phyloP scores from a whole-genome alignment of 2,797 vertebrate genomes.

The Anas flavirostris region DNA sequence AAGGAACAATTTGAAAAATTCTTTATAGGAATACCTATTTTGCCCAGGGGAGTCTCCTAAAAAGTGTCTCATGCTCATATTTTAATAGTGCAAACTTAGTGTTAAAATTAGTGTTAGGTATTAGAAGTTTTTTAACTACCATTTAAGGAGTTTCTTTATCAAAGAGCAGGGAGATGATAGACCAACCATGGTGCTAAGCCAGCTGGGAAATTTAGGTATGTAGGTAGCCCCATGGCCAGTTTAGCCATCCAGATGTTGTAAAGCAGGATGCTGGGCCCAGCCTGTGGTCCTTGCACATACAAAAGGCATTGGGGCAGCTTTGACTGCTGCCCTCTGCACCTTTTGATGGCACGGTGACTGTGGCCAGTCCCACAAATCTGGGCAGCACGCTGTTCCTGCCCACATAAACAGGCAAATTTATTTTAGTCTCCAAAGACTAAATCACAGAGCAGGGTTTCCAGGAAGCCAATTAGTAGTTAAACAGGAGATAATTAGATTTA shows the following conservation, averaged over 20 bases:
- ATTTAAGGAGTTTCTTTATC: neutral
- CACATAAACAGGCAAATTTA: neutral
- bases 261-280: neutral
- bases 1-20: neutral
- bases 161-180: neutral
- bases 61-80: neutral
- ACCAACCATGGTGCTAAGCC: neutral
- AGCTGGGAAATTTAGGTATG: neutral
- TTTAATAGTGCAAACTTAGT: neutral
- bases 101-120: neutral
- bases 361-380: neutral
- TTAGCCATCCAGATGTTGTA: accelerated
- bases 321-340: accelerated
- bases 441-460: neutral
- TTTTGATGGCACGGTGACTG: too few species aligned
- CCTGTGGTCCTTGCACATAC: accelerated
- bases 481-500: neutral
- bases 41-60: neutral
- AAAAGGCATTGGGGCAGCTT: neutral
- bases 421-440: neutral
- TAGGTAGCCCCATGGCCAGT: accelerated
- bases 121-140: neutral
- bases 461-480: neutral
- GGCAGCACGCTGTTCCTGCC: neutral
- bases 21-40: neutral